These are phyloP conservation scores for Dynastes grantii DNA, from an alignment of 2,888 invertebrate genomes.

Conservation along the genomic window DNA sequence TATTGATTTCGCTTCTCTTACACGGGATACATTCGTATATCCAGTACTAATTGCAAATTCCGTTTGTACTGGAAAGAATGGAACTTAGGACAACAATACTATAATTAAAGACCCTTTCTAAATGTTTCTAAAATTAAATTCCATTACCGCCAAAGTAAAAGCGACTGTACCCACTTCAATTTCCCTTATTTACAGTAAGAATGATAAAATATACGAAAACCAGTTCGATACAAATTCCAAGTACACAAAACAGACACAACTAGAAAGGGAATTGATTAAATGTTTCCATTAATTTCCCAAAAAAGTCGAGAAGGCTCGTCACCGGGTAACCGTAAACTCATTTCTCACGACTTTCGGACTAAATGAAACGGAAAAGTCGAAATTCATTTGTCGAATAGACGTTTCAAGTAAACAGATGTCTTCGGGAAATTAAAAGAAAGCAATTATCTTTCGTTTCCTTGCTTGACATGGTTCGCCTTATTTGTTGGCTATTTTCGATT, in stretches of 20 bases:
- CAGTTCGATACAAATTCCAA: neutral
- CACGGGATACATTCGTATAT: neutral
- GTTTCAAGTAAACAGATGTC: slow-evolving; percentile 8
- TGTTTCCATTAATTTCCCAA: slow-evolving; percentile 3
- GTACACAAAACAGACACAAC: neutral
- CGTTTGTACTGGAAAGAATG: neutral
- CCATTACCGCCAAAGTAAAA: neutral
- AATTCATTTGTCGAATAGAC: slow-evolving; percentile 13
- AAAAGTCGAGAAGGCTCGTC: neutral
- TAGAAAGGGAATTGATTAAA: slow-evolving; percentile 26
- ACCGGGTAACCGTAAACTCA: neutral
- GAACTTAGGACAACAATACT: neutral
- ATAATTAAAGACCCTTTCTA: neutral
- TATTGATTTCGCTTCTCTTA: slow-evolving; percentile 6
- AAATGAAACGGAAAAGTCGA: slow-evolving; percentile 20
- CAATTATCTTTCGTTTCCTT: slow-evolving; percentile 18
- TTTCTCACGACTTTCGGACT: neutral
- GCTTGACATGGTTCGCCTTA: neutral
- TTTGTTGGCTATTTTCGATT: neutral
- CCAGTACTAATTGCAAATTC: too few species aligned
- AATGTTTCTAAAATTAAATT: slow-evolving; percentile 1
- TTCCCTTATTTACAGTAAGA: neutral
- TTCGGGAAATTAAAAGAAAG: slow-evolving; percentile 17
- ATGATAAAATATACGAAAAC: neutral
- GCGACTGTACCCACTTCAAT: too few species aligned